Conservation (phyloP, 2,113 vertebrate species). For the Tinamus guttatus region DNA sequence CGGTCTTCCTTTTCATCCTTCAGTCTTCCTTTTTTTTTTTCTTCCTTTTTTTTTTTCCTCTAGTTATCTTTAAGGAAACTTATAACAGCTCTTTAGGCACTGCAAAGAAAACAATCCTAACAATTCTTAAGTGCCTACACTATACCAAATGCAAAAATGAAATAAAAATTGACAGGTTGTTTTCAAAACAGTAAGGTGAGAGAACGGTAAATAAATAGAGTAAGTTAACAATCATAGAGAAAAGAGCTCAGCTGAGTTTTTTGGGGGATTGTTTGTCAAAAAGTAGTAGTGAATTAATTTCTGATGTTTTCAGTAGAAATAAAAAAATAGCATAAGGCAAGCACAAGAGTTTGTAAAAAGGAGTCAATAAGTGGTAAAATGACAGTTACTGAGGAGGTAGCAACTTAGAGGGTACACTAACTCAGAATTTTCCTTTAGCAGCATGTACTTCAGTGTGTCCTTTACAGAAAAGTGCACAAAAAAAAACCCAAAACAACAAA, state of each 20-base stretch:
- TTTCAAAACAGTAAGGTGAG: background rate
- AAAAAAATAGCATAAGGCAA: background rate
- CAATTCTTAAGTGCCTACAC: background rate
- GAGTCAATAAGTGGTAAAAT: background rate
- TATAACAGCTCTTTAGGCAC: background rate
- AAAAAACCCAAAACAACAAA: background rate
- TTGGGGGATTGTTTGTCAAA: background rate
- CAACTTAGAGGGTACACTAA: background rate
- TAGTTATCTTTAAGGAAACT: background rate
- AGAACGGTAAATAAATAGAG: background rate
- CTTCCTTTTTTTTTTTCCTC: background rate
- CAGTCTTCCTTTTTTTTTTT: background rate
- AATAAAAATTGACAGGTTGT: background rate
- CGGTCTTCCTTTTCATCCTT: background rate
- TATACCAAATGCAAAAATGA: background rate
- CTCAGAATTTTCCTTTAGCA: background rate
- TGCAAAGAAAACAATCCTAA: background rate
- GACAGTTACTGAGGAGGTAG: background rate
- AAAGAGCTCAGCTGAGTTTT: background rate
- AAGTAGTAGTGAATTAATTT: background rate
- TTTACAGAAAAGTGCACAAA: background rate
- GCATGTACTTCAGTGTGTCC: background rate
- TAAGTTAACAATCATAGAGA: background rate
- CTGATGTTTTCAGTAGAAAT: background rate
- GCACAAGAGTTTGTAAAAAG: background rate